These are phyloP conservation scores for Teleiodes luculella DNA, from an alignment of 2,888 invertebrate genomes.

Conservation along the genomic window DNA sequence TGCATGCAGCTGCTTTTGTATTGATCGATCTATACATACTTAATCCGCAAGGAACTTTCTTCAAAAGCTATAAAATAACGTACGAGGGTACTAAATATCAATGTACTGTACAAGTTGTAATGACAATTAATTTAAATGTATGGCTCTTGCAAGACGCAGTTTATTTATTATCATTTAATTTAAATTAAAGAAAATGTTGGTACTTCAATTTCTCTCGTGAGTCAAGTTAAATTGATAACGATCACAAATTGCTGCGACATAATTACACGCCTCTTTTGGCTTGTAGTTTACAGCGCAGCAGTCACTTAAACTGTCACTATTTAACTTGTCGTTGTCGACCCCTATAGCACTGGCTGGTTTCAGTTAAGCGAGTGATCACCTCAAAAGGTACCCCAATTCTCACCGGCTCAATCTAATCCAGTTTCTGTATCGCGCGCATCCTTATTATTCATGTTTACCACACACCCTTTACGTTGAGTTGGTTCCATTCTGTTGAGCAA, in stretches of 20 bases:
- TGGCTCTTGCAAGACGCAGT: background rate
- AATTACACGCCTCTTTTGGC: constrained; percentile 10
- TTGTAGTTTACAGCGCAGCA: background rate
- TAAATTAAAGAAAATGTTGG: constrained; percentile 1
- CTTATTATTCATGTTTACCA: constrained; percentile 61
- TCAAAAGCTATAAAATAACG: background rate
- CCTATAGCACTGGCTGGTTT: constrained; percentile 14
- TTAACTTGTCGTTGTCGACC: constrained; percentile 5
- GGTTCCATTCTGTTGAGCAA: constrained; percentile 39
- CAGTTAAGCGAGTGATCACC: constrained; percentile 24
- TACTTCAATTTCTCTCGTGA: background rate
- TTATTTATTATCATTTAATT: background rate
- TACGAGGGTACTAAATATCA: background rate
- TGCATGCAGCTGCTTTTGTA: background rate
- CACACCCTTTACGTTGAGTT: constrained; percentile 46
- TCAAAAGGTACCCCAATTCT: constrained; percentile 45
- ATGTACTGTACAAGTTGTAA: background rate
- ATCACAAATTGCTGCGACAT: constrained; percentile 10
- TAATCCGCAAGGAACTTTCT: too few species aligned
- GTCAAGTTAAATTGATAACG: constrained; percentile 8
- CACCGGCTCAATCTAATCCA: constrained; percentile 56
- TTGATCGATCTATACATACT: too few species aligned
- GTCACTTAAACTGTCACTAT: constrained; percentile 15
- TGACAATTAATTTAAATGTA: too few species aligned
- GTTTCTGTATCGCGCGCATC: constrained; percentile 44